phyloP scores from a whole-genome alignment of 2,888 invertebrate species.

The Cataglyphis cursor region DNA sequence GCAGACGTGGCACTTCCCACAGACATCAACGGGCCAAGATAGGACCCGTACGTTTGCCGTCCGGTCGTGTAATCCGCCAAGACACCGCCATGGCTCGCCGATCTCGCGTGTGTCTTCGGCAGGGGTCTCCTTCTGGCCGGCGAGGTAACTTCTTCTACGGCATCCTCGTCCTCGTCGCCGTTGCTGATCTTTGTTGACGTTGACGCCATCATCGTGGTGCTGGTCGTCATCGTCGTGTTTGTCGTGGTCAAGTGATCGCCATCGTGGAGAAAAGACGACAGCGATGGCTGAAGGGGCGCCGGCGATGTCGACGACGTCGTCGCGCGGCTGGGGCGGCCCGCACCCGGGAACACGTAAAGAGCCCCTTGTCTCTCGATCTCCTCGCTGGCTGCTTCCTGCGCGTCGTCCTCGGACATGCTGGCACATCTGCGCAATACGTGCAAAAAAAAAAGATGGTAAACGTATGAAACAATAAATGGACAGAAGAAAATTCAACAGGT shows the following conservation, averaged over 20 bases:
- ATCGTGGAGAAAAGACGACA: conserved; percentile 20
- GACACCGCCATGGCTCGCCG: conserved; percentile 94
- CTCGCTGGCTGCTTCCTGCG: conserved; percentile 87
- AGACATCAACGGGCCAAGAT: conserved; percentile 74
- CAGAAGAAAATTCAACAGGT: neutral
- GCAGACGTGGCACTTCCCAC: conserved; percentile 81
- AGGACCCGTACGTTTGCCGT: conserved; percentile 57
- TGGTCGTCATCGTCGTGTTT: conserved; percentile 15
- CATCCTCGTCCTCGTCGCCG: conserved; percentile 65
- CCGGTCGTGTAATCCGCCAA: conserved; percentile 85
- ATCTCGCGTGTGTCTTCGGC: conserved; percentile 90
- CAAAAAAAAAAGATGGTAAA: neutral
- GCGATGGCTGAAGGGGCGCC: conserved; percentile 17
- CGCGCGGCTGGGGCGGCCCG: conserved; percentile 77
- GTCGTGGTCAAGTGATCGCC: conserved; percentile 34
- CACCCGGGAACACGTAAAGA: conserved; percentile 83
- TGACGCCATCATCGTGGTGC: conserved; percentile 50
- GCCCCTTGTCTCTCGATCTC: conserved; percentile 82
- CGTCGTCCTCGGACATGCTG: conserved; percentile 91
- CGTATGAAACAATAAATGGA: conserved; percentile 8
- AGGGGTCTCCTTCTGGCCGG: conserved; percentile 61
- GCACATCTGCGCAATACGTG: conserved; percentile 87
- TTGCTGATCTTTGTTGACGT: conserved; percentile 56
- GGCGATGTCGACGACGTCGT: conserved; percentile 59
- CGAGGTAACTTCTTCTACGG: conserved; percentile 65